Evolutionary conservation across 92 coral and sea anemone species (phyloP), one percentile per base, ranked within the genome.

Genomic region (Montipora capitata): DNA sequence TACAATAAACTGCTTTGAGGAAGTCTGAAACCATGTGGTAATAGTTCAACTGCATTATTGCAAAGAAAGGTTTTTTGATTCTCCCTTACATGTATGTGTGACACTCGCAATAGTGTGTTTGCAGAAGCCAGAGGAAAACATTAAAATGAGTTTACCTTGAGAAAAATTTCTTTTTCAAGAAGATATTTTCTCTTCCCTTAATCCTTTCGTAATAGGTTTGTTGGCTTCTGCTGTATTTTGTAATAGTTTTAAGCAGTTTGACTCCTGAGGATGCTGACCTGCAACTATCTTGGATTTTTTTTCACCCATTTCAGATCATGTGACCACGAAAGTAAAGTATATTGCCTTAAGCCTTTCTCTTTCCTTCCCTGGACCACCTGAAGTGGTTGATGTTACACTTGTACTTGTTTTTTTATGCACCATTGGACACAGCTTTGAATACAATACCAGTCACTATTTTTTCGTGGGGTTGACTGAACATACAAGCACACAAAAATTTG

Each of bases 1-100:
- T 72, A 72, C 40, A 72, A 72, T 72, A 72, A 72, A 72, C 77
- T 72, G 57, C 77, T 72, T 72, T 71, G 76, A 43, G 56, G 76
- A 71, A 45, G 58, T n/a, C 13, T 72, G 77, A 72, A 72, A 72
- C 61, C 77, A 72, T 71, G 18, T 69, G 74, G 74, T 71, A 71
- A 71, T 71, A 71, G 76, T 71, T 71, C 0, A 72, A 72, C 77
- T 72, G 77, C 77, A 72, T 72, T 72, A 15, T 72, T 72, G 59
- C 59, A 72, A 72, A 72, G 59, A 43, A 15, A 43, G 54, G 54
- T 71, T 72, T 72, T 16, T 72, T 45, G 10, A 72, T 43, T 72
- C 59, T 72, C 77, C 77, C 57, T 72, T 72, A 48, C 52, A 48
- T 48, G 52, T 48, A 72, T 45, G 77, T 72, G 77, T 72, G 77